Evolutionary conservation across 2,797 vertebrate species (phyloP).

Genomic region (Molossus molossus): DNA sequence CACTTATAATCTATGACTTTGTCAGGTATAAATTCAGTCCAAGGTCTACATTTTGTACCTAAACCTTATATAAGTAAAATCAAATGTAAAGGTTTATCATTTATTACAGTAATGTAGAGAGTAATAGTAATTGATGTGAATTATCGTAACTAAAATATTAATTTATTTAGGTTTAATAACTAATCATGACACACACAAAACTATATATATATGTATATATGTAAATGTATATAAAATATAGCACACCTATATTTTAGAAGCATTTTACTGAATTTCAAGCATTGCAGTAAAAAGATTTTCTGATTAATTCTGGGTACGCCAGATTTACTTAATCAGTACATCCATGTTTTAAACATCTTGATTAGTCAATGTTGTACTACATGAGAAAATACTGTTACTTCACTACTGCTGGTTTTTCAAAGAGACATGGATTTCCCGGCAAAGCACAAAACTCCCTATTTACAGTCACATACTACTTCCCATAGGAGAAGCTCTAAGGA

Average conservation of each 20-base stretch:
- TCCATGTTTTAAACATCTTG: neutral
- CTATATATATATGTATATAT: neutral
- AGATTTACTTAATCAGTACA: constrained; percentile 18
- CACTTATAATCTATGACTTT: constrained; percentile 34
- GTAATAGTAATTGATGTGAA: constrained; percentile 32
- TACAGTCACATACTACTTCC: constrained; percentile 6
- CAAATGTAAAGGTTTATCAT: constrained; percentile 27
- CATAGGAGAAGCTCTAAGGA: neutral
- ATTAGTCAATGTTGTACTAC: neutral
- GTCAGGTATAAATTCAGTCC: constrained; percentile 52
- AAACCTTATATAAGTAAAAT: constrained; percentile 35
- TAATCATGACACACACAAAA: neutral
- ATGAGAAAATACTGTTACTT: constrained; percentile 28
- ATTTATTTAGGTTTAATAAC: constrained; percentile 32
- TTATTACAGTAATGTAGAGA: neutral
- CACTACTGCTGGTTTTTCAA: neutral
- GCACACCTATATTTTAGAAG: neutral
- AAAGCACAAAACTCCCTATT: constrained; percentile 17
- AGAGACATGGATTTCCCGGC: neutral
- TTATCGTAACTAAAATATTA: constrained; percentile 6
- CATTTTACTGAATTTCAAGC: constrained; percentile 20
- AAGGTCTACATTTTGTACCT: constrained; percentile 29
- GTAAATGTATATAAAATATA: neutral
- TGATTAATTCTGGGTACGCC: constrained; percentile 1
- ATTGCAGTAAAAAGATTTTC: neutral